Percentiles rank a stretch among this genome's conserved stretches.
phyloP scores from a whole-genome alignment of 2,888 invertebrate genomes.

The Acleris laterana region DNA sequence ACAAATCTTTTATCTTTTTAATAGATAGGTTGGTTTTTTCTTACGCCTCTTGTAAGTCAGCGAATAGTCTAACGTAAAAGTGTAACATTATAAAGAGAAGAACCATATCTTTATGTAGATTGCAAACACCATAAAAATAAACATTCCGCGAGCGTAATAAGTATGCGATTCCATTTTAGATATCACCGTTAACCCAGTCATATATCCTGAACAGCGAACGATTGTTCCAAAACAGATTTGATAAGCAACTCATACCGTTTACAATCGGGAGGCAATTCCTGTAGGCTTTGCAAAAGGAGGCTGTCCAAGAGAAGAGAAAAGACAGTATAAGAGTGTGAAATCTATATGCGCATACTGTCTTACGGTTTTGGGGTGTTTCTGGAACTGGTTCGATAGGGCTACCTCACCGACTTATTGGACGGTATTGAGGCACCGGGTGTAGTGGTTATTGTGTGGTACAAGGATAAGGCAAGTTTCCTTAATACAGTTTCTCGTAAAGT shows the following conservation, averaged over 20 bases:
- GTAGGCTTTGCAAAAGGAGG: not conserved
- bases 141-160: no score
- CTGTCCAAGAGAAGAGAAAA: no score
- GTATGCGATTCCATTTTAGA: conserved; percentile 17
- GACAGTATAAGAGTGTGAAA: no score
- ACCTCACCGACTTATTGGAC: conserved; percentile 1
- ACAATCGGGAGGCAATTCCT: conserved; percentile 1
- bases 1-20: no score
- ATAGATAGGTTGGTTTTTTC: no score
- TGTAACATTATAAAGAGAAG: no score
- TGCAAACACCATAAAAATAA: no score
- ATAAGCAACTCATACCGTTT: conserved; percentile 2
- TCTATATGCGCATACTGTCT: no score
- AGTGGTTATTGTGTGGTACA: not conserved
- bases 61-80: no score
- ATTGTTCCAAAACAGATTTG: conserved; percentile 14
- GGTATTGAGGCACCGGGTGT: not conserved
- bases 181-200: conserved; percentile 14
- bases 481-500: no score
- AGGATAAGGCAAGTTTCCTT: not conserved
- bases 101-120: no score
- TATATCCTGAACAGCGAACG: conserved; percentile 13
- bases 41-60: no score
- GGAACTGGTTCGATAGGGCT: not conserved
- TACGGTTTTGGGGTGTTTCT: not conserved